These are phyloP conservation scores for Micrasema longulum DNA, from an alignment of 1,140 invertebrate genomes.

Conservation along the genomic window DNA sequence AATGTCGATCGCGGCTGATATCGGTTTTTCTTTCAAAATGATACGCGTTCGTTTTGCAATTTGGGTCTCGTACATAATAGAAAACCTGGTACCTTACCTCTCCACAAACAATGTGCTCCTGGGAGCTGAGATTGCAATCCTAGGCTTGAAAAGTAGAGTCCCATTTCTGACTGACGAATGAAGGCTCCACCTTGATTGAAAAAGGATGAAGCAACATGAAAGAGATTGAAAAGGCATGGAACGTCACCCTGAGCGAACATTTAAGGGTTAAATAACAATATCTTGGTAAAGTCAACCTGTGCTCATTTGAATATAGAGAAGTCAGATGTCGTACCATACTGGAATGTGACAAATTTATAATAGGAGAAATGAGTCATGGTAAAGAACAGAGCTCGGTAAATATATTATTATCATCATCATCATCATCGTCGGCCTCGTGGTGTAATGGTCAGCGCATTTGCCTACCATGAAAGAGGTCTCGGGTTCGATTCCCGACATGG, in stretches of 20 bases:
- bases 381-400: no score
- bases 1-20: conserved; percentile 31
- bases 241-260: conserved; percentile 27
- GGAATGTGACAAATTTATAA: no score
- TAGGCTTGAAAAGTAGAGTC: conserved; percentile 12
- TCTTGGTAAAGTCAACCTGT: no score
- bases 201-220: conserved; percentile 47
- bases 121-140: conserved; percentile 49
- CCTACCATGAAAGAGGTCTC: no score
- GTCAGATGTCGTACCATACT: no score
- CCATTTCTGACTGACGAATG: conserved; percentile 50
- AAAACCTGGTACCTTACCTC: conserved; percentile 19
- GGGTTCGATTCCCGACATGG: no score
- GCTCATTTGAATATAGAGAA: no score
- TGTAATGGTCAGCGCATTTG: no score
- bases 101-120: conserved; percentile 48
- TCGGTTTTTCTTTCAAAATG: conserved; percentile 29
- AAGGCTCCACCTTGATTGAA: conserved; percentile 50
- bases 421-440: no score
- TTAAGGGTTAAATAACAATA: conserved; percentile 19
- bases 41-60: conserved; percentile 43
- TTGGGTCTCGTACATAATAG: conserved; percentile 48
- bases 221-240: conserved; percentile 46
- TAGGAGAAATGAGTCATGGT: no score
- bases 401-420: no score